Evolutionary conservation across 2,888 invertebrate genomes (phyloP).

Genomic region (Stratiomys singularior): DNA sequence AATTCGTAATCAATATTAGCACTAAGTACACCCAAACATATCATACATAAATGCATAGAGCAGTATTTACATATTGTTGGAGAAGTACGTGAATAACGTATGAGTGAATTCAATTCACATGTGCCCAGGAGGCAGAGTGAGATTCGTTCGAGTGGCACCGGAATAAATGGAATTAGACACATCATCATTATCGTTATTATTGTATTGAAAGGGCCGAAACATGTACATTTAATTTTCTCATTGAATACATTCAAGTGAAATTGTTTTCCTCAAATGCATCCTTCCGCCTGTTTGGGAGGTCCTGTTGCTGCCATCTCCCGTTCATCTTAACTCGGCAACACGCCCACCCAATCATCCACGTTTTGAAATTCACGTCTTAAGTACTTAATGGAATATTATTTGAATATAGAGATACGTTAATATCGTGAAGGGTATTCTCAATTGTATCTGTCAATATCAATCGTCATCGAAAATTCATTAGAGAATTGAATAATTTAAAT

Average conservation of each 20-base stretch:
- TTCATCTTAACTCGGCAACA: not conserved
- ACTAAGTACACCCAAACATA: not conserved
- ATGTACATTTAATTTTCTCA: not conserved
- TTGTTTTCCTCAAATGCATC: not conserved
- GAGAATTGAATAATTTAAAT: constrained; percentile 30
- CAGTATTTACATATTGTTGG: not conserved
- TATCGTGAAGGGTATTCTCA: constrained; percentile 17
- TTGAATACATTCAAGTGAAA: not conserved
- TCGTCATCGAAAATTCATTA: constrained; percentile 36
- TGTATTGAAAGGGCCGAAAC: not conserved
- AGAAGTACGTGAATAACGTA: not conserved
- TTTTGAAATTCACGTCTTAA: constrained; percentile 1
- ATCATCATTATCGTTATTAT: constrained; percentile 14
- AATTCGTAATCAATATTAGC: constrained; percentile 27
- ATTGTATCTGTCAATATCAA: constrained; percentile 25
- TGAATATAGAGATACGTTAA: constrained; percentile 9
- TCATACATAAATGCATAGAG: too few species aligned
- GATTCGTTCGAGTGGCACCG: not conserved
- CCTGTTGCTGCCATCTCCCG: not conserved
- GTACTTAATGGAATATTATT: constrained; percentile 39
- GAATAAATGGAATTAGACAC: not conserved
- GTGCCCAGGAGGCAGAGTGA: not conserved
- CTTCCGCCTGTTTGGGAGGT: not conserved
- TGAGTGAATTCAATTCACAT: not conserved
- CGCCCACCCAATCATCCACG: not conserved